These are phyloP conservation scores for Bembecia ichneumoniformis DNA, from an alignment of 2,888 invertebrate species.

Conservation along the genomic window DNA sequence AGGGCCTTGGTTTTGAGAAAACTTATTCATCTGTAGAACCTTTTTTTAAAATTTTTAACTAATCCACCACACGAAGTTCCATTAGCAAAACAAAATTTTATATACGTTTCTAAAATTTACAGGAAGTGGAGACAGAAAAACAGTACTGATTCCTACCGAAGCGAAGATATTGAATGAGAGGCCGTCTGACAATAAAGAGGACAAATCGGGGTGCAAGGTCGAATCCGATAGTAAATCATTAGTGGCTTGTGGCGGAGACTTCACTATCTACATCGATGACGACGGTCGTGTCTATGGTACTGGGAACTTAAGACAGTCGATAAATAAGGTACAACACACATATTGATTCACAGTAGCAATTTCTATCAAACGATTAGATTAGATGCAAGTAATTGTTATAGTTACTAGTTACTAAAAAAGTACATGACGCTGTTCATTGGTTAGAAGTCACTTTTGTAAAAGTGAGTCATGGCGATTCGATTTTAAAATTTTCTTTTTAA, in stretches of 20 bases:
- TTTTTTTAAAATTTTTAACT: too few relatives aligned
- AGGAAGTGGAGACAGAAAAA: slow-evolving; percentile 74
- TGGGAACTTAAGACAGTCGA: slow-evolving; percentile 73
- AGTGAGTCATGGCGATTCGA: too few relatives aligned
- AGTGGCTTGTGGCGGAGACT: slow-evolving; percentile 83
- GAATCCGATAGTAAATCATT: slow-evolving; percentile 32
- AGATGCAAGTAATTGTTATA: too few relatives aligned
- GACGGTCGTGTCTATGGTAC: slow-evolving; percentile 80
- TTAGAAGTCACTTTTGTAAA: too few relatives aligned
- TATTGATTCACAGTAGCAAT: too few relatives aligned
- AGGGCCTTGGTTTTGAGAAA: too few relatives aligned
- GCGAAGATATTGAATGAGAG: slow-evolving; percentile 53
- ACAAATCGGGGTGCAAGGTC: slow-evolving; percentile 20
- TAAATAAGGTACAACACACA: slow-evolving; percentile 49
- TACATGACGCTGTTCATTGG: too few relatives aligned
- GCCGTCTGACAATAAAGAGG: slow-evolving; percentile 31
- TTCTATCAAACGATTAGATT: too few relatives aligned
- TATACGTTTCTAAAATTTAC: neutral
- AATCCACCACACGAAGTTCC: neutral
- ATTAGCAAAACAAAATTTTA: neutral
- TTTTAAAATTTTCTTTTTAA: too few relatives aligned
- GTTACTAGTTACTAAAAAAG: too few relatives aligned
- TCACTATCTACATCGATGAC: slow-evolving; percentile 78
- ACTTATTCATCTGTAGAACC: too few relatives aligned
- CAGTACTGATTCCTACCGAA: slow-evolving; percentile 70